These are phyloP conservation scores for Eolophus roseicapilla DNA, from an alignment of 2,113 vertebrate genomes.

Conservation along the genomic window DNA sequence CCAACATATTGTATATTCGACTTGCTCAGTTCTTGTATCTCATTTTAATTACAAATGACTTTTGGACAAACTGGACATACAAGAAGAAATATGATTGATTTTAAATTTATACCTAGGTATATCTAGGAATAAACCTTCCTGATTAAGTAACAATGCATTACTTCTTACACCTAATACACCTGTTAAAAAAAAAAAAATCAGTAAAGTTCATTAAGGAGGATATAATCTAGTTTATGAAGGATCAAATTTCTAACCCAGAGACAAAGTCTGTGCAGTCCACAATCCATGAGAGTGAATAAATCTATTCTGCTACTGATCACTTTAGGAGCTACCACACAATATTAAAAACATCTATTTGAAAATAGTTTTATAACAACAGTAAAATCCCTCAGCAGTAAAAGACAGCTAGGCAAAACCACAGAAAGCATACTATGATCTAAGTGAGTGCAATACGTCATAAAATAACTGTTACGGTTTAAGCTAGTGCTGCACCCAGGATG, in stretches of 20 bases:
- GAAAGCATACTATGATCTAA: background rate
- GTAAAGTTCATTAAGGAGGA: background rate
- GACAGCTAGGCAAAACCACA: background rate
- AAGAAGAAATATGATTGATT: background rate
- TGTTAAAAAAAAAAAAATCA: background rate
- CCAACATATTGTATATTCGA: background rate
- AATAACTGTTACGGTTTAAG: background rate
- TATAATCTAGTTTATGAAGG: background rate
- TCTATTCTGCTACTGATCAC: background rate
- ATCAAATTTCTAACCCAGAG: background rate
- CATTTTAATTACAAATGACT: background rate
- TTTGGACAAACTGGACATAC: background rate
- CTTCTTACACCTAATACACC: background rate
- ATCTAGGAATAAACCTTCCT: background rate
- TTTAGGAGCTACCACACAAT: background rate
- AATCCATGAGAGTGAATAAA: background rate
- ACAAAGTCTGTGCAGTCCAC: background rate
- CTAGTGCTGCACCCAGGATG: background rate
- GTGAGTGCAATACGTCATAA: slow-evolving; percentile 29
- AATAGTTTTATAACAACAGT: background rate
- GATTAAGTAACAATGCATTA: background rate
- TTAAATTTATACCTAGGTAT: background rate
- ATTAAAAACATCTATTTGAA: slow-evolving; percentile 22
- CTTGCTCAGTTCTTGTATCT: background rate
- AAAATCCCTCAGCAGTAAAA: slow-evolving; percentile 23